Conservation (phyloP, 2,113 vertebrate genomes). For the Larimichthys crocea region DNA sequence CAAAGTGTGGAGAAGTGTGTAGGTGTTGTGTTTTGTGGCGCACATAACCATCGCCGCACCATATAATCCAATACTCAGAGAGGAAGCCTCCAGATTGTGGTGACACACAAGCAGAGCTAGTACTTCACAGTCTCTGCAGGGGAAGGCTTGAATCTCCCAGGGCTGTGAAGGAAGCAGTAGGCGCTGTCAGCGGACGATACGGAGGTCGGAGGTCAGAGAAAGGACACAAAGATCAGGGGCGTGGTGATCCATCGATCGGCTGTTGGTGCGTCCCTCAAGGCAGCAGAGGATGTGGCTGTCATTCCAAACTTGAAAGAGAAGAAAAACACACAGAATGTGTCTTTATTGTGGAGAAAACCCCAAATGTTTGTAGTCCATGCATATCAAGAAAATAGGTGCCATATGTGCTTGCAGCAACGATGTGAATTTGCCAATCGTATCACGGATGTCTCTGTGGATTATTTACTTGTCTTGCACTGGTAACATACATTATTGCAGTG, state of each 20-base stretch:
- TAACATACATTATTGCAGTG: slow-evolving; percentile 10
- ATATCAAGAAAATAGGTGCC: slow-evolving; percentile 39
- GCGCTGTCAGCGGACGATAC: slow-evolving; percentile 57
- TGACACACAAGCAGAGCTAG: slow-evolving; percentile 39
- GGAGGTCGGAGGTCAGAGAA: slow-evolving; percentile 61
- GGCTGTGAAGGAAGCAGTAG: slow-evolving; percentile 34
- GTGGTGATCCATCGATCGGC: slow-evolving; percentile 57
- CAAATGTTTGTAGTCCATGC: slow-evolving; percentile 14
- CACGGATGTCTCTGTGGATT: slow-evolving; percentile 3
- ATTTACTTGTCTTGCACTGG: slow-evolving; percentile 12
- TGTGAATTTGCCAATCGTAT: slow-evolving; percentile 1
- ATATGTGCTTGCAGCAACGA: slow-evolving; percentile 37
- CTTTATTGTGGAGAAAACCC: slow-evolving; percentile 16
- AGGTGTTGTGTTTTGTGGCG: slow-evolving; percentile 34
- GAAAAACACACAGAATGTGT: slow-evolving; percentile 34
- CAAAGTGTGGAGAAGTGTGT: slow-evolving; percentile 25
- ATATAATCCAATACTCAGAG: slow-evolving; percentile 20
- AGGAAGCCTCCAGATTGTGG: slow-evolving; percentile 25
- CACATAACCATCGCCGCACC: slow-evolving; percentile 1
- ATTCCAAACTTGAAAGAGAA: slow-evolving; percentile 46
- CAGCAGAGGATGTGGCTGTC: slow-evolving; percentile 49
- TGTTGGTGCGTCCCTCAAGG: slow-evolving; percentile 28
- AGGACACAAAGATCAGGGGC: slow-evolving; percentile 39
- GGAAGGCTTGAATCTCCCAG: background rate
- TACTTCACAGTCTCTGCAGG: slow-evolving; percentile 36